Evolutionary conservation across 1,140 invertebrate species (phyloP).

Genomic region (Cherax quadricarinatus): DNA sequence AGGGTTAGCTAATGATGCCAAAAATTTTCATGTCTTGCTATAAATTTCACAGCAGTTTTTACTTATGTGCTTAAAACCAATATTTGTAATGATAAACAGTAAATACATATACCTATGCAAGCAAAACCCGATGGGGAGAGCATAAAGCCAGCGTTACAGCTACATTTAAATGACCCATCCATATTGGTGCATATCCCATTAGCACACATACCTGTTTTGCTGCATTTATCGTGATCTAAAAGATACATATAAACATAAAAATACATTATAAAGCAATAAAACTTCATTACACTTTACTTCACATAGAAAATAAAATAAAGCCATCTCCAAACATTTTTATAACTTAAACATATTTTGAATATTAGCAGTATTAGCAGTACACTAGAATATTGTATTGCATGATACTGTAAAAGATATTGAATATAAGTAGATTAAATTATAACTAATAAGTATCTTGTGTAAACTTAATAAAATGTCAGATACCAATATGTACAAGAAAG

Average conservation of each 20-base stretch:
- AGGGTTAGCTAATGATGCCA: too few relatives aligned
- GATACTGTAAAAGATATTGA: too few relatives aligned
- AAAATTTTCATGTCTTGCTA: too few relatives aligned
- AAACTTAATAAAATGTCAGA: neutral
- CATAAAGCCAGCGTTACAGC: slow-evolving; percentile 87
- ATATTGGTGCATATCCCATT: slow-evolving; percentile 90
- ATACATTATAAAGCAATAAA: neutral
- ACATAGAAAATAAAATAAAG: neutral
- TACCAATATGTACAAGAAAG: slow-evolving; percentile 86
- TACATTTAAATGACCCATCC: slow-evolving; percentile 88
- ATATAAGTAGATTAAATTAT: too few relatives aligned
- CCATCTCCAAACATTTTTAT: neutral
- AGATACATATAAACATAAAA: neutral
- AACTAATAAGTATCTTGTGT: neutral
- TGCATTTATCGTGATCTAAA: slow-evolving; percentile 92
- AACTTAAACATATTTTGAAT: too few relatives aligned
- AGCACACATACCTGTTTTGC: slow-evolving; percentile 87
- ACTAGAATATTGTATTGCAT: too few relatives aligned
- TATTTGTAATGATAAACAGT: neutral
- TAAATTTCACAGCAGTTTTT: too few relatives aligned
- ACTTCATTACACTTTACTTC: neutral
- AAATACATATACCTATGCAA: slow-evolving; percentile 83
- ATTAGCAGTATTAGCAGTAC: too few relatives aligned
- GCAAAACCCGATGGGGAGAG: slow-evolving; percentile 85
- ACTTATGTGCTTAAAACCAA: neutral